Percentiles rank a stretch among this genome's conserved stretches.
These are phyloP conservation scores for Bactericera cockerelli DNA, from an alignment of 1,140 invertebrate genomes.

Conservation along the genomic window DNA sequence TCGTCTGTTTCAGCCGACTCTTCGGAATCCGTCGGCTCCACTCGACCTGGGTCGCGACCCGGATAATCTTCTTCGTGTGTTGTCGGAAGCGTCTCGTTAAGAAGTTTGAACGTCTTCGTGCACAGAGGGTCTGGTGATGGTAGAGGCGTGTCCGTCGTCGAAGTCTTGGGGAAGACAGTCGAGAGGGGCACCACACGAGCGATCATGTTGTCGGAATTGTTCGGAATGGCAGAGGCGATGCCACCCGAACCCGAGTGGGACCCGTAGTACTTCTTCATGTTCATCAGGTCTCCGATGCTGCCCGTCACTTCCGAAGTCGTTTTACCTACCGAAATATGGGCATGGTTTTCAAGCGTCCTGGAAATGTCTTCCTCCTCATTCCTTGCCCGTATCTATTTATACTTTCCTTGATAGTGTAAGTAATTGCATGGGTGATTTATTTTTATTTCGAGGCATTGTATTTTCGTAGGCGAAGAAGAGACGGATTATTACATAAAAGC, in stretches of 20 bases:
- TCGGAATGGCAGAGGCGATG: conserved; percentile 5
- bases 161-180: conserved; percentile 38
- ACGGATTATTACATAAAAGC: too few species aligned
- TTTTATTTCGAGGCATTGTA: too few species aligned
- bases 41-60: too few species aligned
- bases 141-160: conserved; percentile 18
- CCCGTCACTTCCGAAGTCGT: conserved; percentile 27
- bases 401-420: too few species aligned
- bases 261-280: conserved; percentile 49
- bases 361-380: conserved; percentile 2
- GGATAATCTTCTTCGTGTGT: conserved; percentile 7
- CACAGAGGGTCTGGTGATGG: conserved; percentile 23
- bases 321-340: conserved; percentile 6
- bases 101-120: neutral
- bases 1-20: neutral
- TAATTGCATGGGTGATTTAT: too few species aligned
- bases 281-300: conserved; percentile 63
- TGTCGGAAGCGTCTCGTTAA: neutral
- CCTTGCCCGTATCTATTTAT: too few species aligned
- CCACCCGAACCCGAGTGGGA: neutral
- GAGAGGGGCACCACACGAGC: conserved; percentile 51
- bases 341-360: neutral
- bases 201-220: conserved; percentile 28
- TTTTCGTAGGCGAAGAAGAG: too few species aligned
- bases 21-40: neutral